These are phyloP conservation scores for Muntiacus muntjak DNA, from an alignment of 2,113 vertebrate genomes.

Conservation along the genomic window DNA sequence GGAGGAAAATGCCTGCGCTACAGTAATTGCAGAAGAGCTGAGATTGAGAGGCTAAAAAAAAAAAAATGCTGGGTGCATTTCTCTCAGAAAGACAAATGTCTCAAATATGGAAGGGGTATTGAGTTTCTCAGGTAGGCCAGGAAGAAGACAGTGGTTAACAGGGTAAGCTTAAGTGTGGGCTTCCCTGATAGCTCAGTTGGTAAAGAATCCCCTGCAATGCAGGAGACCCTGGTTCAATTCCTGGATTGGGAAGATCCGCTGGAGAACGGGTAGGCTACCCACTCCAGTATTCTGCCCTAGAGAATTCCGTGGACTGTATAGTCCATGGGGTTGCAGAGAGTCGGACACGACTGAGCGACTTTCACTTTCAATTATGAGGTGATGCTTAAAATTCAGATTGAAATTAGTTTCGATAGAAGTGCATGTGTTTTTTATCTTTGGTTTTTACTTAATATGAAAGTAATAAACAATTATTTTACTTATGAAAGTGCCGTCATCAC, in stretches of 20 bases:
- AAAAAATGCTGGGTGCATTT: background rate
- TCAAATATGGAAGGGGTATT: background rate
- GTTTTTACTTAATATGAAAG: background rate
- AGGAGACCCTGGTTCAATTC: background rate
- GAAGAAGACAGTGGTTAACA: background rate
- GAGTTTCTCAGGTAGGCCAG: background rate
- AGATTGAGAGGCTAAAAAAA: background rate
- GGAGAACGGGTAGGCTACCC: background rate
- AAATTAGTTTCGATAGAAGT: background rate
- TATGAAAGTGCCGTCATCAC: background rate
- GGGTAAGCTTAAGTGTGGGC: background rate
- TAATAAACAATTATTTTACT: background rate
- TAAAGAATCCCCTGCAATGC: background rate
- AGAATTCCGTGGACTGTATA: background rate
- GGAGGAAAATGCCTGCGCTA: background rate
- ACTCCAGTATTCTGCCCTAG: background rate
- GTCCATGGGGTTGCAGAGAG: background rate
- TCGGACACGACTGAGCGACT: accelerated
- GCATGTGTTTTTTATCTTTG: background rate
- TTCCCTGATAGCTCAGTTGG: background rate
- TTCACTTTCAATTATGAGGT: background rate
- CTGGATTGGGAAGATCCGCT: accelerated
- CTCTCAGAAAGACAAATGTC: background rate
- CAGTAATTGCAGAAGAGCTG: background rate
- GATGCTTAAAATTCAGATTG: background rate